These are phyloP conservation scores for Coptodon bakossiorum DNA, from an alignment of 2,113 vertebrate genomes.

Conservation along the genomic window DNA sequence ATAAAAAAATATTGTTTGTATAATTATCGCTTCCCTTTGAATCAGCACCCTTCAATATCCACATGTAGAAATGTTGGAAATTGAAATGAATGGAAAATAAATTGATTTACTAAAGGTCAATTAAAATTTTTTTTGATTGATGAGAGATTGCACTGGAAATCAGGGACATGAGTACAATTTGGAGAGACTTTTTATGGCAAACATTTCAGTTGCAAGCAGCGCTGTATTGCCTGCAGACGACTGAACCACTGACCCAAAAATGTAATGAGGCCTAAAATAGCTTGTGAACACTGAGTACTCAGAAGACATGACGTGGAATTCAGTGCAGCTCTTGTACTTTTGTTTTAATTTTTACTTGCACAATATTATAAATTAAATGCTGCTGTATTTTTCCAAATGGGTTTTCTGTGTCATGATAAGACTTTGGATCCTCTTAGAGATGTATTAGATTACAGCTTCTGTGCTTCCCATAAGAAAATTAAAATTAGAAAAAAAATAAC, in stretches of 20 bases:
- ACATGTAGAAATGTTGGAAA: not conserved
- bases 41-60: not conserved
- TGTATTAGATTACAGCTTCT: not conserved
- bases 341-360: not conserved
- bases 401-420: not conserved
- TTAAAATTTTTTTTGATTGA: rapidly evolving
- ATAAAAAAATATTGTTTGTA: not conserved
- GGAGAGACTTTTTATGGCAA: not conserved
- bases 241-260: slow-evolving; percentile 13
- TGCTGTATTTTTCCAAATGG: not conserved
- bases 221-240: not conserved
- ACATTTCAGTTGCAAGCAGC: not conserved
- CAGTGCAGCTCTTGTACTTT: not conserved
- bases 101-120: not conserved
- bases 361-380: not conserved
- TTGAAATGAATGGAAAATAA: not conserved
- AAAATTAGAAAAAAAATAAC: rapidly evolving
- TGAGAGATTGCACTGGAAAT: not conserved
- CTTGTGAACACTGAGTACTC: not conserved
- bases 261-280: slow-evolving; percentile 11
- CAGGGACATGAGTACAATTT: no score
- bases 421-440: not conserved
- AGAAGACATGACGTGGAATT: not conserved
- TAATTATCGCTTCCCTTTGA: not conserved
- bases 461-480: not conserved